These are phyloP conservation scores for Heliangelus exortis DNA, from an alignment of 2,797 vertebrate genomes.

Conservation along the genomic window DNA sequence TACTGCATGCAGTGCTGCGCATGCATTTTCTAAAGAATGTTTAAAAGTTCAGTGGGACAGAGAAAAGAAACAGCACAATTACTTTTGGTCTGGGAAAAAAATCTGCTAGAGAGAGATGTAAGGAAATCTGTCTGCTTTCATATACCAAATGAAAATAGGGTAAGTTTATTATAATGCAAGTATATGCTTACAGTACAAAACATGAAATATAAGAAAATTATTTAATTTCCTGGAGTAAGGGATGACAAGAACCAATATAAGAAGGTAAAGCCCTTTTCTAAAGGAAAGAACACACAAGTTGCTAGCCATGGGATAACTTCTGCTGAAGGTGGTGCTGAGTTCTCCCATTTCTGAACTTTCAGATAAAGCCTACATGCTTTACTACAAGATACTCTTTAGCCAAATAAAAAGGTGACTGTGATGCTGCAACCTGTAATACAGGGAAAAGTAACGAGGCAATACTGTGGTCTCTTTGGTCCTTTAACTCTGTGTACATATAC, in stretches of 20 bases:
- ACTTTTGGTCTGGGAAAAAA: not conserved
- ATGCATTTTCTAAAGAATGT: not conserved
- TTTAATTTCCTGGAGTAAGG: constrained; percentile 13
- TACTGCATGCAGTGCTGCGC: not conserved
- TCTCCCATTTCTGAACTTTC: not conserved
- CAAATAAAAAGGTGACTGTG: not conserved
- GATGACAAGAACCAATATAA: not conserved
- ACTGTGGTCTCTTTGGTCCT: not conserved
- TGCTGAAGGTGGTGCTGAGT: not conserved
- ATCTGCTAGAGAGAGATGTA: not conserved
- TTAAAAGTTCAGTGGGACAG: not conserved
- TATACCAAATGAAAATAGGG: not conserved
- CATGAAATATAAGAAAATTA: not conserved
- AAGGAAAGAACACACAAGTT: not conserved
- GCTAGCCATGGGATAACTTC: not conserved
- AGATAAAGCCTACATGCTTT: not conserved
- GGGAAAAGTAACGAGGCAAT: not conserved
- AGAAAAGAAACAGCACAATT: not conserved
- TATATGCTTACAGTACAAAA: not conserved
- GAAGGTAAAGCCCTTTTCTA: not conserved
- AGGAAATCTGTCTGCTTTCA: not conserved
- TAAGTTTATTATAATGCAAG: not conserved
- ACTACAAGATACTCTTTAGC: not conserved
- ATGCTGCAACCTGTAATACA: not conserved
- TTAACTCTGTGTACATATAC: not conserved